These are phyloP conservation scores for Archips crataeganus DNA, from an alignment of 2,888 invertebrate species.

Conservation along the genomic window DNA sequence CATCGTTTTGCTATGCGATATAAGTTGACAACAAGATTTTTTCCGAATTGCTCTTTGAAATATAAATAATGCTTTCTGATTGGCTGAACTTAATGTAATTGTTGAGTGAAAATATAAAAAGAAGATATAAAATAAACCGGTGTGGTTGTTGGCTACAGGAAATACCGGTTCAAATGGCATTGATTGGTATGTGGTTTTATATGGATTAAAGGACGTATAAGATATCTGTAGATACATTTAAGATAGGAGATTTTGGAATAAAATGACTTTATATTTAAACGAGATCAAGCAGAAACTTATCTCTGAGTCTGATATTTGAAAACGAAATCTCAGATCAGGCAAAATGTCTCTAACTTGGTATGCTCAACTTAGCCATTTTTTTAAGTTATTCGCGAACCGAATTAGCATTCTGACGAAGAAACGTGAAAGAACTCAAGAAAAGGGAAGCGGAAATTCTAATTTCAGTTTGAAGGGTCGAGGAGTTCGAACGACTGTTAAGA, in stretches of 20 bases:
- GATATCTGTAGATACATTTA: too few species aligned
- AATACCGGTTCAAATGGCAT: slow-evolving; percentile 2
- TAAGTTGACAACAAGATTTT: not conserved
- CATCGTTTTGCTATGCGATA: slow-evolving; percentile 9
- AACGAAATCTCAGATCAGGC: slow-evolving; percentile 4
- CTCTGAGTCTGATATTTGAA: not conserved
- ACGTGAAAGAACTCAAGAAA: slow-evolving; percentile 40
- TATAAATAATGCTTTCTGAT: not conserved
- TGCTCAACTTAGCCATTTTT: slow-evolving; percentile 24
- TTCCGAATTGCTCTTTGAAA: not conserved
- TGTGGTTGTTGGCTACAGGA: slow-evolving; percentile 2
- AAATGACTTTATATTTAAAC: not conserved
- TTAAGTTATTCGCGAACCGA: slow-evolving; percentile 31
- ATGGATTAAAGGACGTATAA: not conserved
- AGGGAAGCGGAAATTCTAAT: slow-evolving; percentile 38
- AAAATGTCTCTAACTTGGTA: slow-evolving; percentile 4
- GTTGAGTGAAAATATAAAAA: not conserved
- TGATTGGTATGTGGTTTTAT: slow-evolving; percentile 4
- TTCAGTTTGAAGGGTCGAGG: slow-evolving; percentile 34
- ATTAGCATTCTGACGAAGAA: slow-evolving; percentile 46
- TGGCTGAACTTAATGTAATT: not conserved
- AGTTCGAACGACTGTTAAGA: slow-evolving; percentile 21
- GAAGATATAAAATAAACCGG: not conserved
- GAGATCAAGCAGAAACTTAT: slow-evolving; percentile 1
- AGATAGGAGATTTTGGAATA: not conserved